Conservation (phyloP, 2,113 vertebrate species). For the Forbesichthys agassizii region DNA sequence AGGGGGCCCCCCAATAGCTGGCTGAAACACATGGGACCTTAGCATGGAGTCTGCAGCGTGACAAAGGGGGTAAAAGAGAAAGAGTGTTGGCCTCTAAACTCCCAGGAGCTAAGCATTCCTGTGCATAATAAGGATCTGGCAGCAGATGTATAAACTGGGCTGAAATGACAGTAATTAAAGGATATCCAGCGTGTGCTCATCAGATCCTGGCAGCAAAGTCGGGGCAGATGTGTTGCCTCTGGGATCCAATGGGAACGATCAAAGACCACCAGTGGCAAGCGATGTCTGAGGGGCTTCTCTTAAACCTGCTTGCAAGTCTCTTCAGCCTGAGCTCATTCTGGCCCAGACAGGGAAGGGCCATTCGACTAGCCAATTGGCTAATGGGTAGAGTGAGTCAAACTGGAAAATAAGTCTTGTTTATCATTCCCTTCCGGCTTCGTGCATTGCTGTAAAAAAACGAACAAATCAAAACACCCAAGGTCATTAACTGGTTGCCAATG, state of each 20-base stretch:
- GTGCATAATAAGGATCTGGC: conserved; percentile 37
- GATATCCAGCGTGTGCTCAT: conserved; percentile 56
- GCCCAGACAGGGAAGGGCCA: conserved; percentile 27
- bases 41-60: background rate
- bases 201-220: conserved; percentile 58
- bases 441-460: no score
- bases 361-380: conserved; percentile 12
- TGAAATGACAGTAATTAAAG: conserved; percentile 67
- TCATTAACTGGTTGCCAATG: background rate
- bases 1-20: conserved; percentile 39
- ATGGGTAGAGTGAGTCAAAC: no score
- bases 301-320: conserved; percentile 26
- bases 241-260: conserved; percentile 59
- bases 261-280: conserved; percentile 58
- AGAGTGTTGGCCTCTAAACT: conserved; percentile 28
- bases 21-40: conserved; percentile 59
- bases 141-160: conserved; percentile 56
- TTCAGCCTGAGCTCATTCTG: conserved; percentile 12
- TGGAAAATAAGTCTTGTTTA: no score
- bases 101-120: conserved; percentile 51
- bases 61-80: background rate
- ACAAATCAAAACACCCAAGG: background rate
- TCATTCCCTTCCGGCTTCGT: no score
- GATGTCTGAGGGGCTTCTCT: conserved; percentile 42
- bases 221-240: conserved; percentile 68